phyloP scores from a whole-genome alignment of 1,140 invertebrate genomes.

The Teleogryllus occipitalis region DNA sequence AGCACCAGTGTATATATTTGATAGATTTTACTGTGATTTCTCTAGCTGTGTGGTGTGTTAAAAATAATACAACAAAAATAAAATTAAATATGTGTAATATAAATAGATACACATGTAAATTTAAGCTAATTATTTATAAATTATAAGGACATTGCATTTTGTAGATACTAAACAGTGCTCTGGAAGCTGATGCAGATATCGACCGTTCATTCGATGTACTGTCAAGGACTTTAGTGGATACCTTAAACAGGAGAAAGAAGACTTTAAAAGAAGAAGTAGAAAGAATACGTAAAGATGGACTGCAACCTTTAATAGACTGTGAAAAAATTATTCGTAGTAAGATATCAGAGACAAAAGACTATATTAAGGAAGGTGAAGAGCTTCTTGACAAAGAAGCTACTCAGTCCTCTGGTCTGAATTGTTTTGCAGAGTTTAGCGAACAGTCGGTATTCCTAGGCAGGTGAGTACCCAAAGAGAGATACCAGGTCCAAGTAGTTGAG shows the following conservation, averaged over 20 bases:
- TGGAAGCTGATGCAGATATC: constrained; percentile 22
- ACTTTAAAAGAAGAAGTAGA: constrained; percentile 20
- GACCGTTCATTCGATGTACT: constrained; percentile 23
- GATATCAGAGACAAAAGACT: constrained; percentile 20
- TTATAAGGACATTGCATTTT: background rate
- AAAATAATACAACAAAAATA: too few relatives aligned
- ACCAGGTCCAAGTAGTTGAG: too few relatives aligned
- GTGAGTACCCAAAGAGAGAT: constrained; percentile 9
- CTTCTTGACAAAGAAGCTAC: background rate
- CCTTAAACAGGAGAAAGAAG: constrained; percentile 21
- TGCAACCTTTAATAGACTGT: constrained; percentile 23
- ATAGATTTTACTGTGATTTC: too few relatives aligned
- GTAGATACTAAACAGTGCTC: constrained; percentile 21
- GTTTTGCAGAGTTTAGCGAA: constrained; percentile 18
- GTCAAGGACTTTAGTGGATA: constrained; percentile 17
- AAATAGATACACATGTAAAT: too few relatives aligned
- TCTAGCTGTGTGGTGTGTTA: too few relatives aligned
- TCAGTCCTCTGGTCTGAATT: background rate
- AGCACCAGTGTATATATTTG: too few relatives aligned
- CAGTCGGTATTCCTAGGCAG: constrained; percentile 24
- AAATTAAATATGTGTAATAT: too few relatives aligned
- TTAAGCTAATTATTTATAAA: background rate
- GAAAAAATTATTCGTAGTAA: constrained; percentile 22
- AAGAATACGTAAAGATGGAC: constrained; percentile 22
- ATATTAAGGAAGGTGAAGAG: constrained; percentile 18